Evolutionary conservation across 2,113 vertebrate genomes (phyloP).

Genomic region (Hippocampus abdominalis): DNA sequence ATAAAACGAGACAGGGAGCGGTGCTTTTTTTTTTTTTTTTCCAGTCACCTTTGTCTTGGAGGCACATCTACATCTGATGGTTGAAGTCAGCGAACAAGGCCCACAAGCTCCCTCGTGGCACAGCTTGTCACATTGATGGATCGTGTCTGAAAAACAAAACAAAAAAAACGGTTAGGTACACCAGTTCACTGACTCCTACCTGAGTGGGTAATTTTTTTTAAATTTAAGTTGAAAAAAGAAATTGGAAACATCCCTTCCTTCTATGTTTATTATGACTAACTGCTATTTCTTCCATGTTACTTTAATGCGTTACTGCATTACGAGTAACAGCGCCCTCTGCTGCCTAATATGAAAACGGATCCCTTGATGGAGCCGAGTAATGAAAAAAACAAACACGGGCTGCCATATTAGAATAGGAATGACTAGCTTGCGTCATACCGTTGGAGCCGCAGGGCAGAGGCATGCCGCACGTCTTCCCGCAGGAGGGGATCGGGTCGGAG

Average conservation of each 20-base stretch:
- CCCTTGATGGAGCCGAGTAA: not conserved
- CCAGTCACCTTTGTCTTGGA: constrained; percentile 84
- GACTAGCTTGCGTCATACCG: constrained; percentile 65
- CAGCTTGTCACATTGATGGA: constrained; percentile 90
- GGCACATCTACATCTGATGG: constrained; percentile 89
- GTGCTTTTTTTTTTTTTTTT: not conserved
- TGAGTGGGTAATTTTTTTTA: not conserved
- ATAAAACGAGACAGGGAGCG: not conserved
- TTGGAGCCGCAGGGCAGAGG: constrained; percentile 87
- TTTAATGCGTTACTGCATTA: not conserved
- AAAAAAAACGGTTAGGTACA: constrained; percentile 17
- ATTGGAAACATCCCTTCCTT: no score
- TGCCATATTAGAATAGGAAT: not conserved
- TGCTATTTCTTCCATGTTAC: no score
- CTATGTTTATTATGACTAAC: no score
- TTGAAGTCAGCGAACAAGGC: constrained; percentile 88
- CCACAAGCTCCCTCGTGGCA: constrained; percentile 93
- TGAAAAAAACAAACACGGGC: not conserved
- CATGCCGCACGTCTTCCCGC: constrained; percentile 91
- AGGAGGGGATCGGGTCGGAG: constrained; percentile 88
- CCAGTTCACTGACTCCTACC: not conserved
- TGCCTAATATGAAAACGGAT: not conserved
- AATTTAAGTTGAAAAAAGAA: not conserved
- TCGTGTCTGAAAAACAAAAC: constrained; percentile 78
- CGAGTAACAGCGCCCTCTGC: not conserved